These are phyloP conservation scores for Amiota communis DNA, from an alignment of 2,888 invertebrate genomes.

Conservation along the genomic window DNA sequence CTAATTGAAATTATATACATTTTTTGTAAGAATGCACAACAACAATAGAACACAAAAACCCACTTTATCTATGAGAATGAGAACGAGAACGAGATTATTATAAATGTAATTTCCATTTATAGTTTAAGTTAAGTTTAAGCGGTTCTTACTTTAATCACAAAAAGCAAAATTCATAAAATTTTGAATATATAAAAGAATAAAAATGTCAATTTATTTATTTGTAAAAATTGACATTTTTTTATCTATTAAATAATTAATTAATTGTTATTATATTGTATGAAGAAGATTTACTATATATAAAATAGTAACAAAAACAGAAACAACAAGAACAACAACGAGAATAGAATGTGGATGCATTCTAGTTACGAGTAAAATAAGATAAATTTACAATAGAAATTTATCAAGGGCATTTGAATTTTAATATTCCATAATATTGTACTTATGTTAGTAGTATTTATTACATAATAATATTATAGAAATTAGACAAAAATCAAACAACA, in stretches of 20 bases:
- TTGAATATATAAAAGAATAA: conserved; percentile 1
- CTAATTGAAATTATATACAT: conserved; percentile 15
- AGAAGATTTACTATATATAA: too few species aligned
- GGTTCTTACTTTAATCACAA: conserved; percentile 29
- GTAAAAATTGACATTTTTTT: too few species aligned
- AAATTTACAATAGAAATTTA: too few species aligned
- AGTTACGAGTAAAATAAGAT: too few species aligned
- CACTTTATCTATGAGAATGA: too few species aligned
- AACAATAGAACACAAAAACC: too few species aligned
- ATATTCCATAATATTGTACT: not conserved
- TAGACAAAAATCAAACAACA: not conserved
- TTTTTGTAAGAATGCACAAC: conserved; percentile 7
- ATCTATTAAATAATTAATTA: too few species aligned
- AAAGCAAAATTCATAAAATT: conserved; percentile 64
- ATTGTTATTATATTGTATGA: too few species aligned
- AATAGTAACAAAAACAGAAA: not conserved
- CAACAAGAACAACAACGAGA: conserved; percentile 54
- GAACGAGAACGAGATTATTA: too few species aligned
- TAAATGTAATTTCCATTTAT: too few species aligned
- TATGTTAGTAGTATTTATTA: not conserved
- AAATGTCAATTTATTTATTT: not conserved
- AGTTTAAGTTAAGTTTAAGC: too few species aligned
- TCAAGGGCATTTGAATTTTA: not conserved
- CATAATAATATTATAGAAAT: conserved; percentile 12
- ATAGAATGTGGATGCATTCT: too few species aligned